Conservation (phyloP, 2,888 invertebrate genomes). For the Ophion costatus region DNA sequence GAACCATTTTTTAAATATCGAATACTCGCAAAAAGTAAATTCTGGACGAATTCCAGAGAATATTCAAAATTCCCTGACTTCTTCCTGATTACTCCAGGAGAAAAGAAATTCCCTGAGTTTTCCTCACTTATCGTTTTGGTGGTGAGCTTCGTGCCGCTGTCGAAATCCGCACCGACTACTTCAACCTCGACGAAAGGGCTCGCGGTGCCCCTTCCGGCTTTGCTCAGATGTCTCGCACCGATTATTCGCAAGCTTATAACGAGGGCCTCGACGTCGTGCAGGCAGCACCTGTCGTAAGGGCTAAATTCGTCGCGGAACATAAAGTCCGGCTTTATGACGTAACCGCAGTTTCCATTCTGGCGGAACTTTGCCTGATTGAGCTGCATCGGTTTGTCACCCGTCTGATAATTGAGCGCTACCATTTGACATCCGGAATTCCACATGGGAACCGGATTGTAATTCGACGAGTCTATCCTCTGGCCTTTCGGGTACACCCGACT, state of each 20-base stretch:
- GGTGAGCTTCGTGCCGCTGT: slow-evolving; percentile 91
- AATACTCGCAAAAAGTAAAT: too few species aligned
- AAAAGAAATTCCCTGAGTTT: too few species aligned
- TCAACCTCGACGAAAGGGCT: slow-evolving; percentile 97
- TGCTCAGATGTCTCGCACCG: slow-evolving; percentile 94
- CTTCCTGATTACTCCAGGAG: too few species aligned
- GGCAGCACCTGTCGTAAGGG: slow-evolving; percentile 88
- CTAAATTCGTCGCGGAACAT: slow-evolving; percentile 93
- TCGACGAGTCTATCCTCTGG: slow-evolving; percentile 97
- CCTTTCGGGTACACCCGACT: slow-evolving; percentile 98
- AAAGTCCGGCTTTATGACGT: slow-evolving; percentile 94
- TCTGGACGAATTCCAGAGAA: too few species aligned
- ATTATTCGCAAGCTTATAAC: slow-evolving; percentile 91
- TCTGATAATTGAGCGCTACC: slow-evolving; percentile 99
- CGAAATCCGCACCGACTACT: slow-evolving; percentile 94
- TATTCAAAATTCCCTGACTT: too few species aligned
- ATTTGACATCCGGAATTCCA: slow-evolving; percentile 99
- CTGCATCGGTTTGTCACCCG: slow-evolving; percentile 97
- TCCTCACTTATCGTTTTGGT: slow-evolving; percentile 93
- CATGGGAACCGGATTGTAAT: slow-evolving; percentile 96
- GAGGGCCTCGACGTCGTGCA: slow-evolving; percentile 86
- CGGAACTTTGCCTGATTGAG: slow-evolving; percentile 96
- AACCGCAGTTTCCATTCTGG: slow-evolving; percentile 97
- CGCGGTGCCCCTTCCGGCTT: slow-evolving; percentile 92
- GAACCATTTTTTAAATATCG: too few species aligned